Evolutionary conservation across 2,797 vertebrate species (phyloP), one percentile per base, ranked within the genome.

Genomic region (Pseudomugil tenellus): DNA sequence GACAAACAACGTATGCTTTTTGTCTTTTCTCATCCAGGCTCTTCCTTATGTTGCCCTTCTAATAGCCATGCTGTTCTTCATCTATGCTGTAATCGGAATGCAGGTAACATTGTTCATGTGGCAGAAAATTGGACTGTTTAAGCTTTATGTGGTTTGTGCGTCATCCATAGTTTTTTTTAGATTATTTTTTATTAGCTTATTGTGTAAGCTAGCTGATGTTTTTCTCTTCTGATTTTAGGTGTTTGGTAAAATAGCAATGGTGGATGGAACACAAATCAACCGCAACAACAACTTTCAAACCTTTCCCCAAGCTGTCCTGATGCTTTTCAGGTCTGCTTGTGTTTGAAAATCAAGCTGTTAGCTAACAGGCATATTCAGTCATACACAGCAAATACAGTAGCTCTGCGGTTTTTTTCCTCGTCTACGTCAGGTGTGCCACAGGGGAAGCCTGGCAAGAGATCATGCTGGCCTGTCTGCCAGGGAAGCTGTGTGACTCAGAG

Each of bases 261-360:
- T 95, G 80, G 98, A 99, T 71, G 95, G 95, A 75, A 96, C 95
- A 39, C 96, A 98, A 84, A 98, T 99, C 85, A 99, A 99, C 78
- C 95, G 97, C 69, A 99, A 99, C 95, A 99, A 99, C 93, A 99
- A 99, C 88, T 99, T 99, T 87, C 98, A 99, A 87, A 99, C 98
- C 0, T 99, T 99, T 75, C 97, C 96, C 1, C 97, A 99, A 84
- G 95, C 98, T 0, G 97, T 99, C 7, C 92, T 99, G 0, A 95
- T 99, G 84, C 95, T 99, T 28, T 99, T 99, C 94, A 97, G 98
- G 98, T 99, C 54, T 61, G 61, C 69, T 10, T 52, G 35, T 52
- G 52, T 70, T 25, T 43, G 2, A 46, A 23, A 28, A 16, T 13
- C 58, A 2, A 54, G 17, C 67, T 23, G 23, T 16, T 35, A 8